phyloP scores from a whole-genome alignment of 2,888 invertebrate species.

The Galerucella pusilla region DNA sequence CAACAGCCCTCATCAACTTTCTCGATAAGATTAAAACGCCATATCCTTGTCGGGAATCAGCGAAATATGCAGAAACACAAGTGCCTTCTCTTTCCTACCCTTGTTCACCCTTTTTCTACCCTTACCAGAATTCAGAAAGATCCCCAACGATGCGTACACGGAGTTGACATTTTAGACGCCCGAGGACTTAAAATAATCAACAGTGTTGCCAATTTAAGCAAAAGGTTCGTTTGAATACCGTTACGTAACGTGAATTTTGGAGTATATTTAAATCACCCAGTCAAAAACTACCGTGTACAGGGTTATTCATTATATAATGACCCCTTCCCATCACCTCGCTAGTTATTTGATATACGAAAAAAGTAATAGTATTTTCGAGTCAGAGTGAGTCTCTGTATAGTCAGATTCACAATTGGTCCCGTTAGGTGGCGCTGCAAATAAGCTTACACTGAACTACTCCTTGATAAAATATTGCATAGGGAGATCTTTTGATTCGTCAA shows the following conservation, averaged over 20 bases:
- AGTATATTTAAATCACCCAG: neutral
- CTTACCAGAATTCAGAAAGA: conserved; percentile 20
- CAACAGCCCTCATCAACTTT: conserved; percentile 20
- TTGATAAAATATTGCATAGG: too few species aligned
- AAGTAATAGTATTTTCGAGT: too few species aligned
- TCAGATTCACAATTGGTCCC: too few species aligned
- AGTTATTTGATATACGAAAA: too few species aligned
- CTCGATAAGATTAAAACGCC: conserved; percentile 36
- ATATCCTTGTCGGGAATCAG: conserved; percentile 39
- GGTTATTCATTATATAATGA: too few species aligned
- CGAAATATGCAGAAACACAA: conserved; percentile 40
- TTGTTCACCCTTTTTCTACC: conserved; percentile 13
- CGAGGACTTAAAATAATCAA: conserved; percentile 5
- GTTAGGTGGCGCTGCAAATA: too few species aligned
- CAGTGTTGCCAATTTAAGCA: neutral
- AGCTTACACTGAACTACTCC: too few species aligned
- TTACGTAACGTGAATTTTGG: neutral
- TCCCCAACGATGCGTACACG: conserved; percentile 32
- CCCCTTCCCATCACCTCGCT: too few species aligned
- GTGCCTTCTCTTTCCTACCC: conserved; percentile 24
- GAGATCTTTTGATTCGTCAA: too few species aligned
- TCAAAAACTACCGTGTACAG: too few species aligned
- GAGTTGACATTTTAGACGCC: conserved; percentile 10
- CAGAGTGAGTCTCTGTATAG: too few species aligned
- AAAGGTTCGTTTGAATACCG: neutral